Evolutionary conservation across 2,888 invertebrate species (phyloP), one percentile per base, ranked within the genome.

Genomic region (Drosophila basisetae): DNA sequence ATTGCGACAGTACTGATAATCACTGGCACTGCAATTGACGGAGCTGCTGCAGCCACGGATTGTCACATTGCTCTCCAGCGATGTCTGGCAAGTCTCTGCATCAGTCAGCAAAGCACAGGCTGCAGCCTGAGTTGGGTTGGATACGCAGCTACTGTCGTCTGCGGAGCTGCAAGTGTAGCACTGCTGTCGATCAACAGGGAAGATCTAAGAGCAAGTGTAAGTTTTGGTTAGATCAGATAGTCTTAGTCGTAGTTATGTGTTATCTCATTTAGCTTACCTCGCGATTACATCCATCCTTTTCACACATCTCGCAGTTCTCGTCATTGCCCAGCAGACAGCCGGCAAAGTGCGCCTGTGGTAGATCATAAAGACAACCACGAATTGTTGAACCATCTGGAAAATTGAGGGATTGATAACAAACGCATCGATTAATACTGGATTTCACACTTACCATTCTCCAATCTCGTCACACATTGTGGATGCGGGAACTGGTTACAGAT

Each of bases 31-130:
- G 66, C 93, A 93, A 0, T 63, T 58, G 2, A 92, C 10, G 18
- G 56, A 52, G 13, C 91, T 91, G 63, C 90, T 88, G 69, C 93
- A 93, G 4, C 90, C 93, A 33, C 93, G 92, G 5, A 82, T 73
- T 4, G 93, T 93, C 9, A 82, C 66, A 64, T 91, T 91, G 18
- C 75, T 73, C 13, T 73, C 68, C 9, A 91, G 64, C 1, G 77
- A 64, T 2, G 91, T 84, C 28, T 87, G 78, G 52, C 93, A 93
- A 5, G 82, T 76, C 49, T 93, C 93, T 11, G 73, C 73, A 0
- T 81, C 80, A 6, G 80, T 80, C 1, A 91, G 50, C 55, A 76
- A 76, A 1, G 88, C 78, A 47, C 93, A 93, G 25, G 79, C 73
- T 4, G 58, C 22, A 0, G 60, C 55, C 0, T 59, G 69, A 0